These are phyloP conservation scores for Cranoglanis bouderius DNA, from an alignment of 2,113 vertebrate genomes.

Conservation along the genomic window DNA sequence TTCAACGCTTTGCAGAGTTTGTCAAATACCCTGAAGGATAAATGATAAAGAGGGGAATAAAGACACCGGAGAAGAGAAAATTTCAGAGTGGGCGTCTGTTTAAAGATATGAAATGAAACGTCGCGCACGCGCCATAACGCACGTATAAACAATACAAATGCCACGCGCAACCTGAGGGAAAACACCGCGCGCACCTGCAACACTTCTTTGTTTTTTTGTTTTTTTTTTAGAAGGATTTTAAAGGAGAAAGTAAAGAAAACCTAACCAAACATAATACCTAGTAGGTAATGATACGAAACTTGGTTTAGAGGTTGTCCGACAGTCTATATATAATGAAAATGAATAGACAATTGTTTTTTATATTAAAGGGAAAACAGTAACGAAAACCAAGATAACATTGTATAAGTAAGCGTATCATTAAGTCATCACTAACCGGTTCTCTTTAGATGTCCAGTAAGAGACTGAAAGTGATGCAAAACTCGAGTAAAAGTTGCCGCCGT, in stretches of 20 bases:
- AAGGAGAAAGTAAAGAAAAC: not conserved
- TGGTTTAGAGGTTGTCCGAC: not conserved
- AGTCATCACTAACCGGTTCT: conserved; percentile 39
- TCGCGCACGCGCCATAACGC: conserved; percentile 36
- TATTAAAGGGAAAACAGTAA: not conserved
- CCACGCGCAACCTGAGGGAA: not conserved
- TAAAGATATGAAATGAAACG: not conserved
- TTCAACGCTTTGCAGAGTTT: too few species aligned
- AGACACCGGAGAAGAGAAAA: not conserved
- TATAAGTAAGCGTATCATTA: not conserved
- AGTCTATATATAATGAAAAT: too few species aligned
- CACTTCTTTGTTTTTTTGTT: not conserved
- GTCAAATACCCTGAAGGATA: not conserved
- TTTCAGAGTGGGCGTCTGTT: not conserved
- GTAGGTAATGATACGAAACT: not conserved
- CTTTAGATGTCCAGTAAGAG: conserved; percentile 28
- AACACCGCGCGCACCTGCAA: too few species aligned
- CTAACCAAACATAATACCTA: not conserved
- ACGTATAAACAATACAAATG: not conserved
- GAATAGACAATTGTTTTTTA: too few species aligned
- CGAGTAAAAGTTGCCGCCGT: not conserved
- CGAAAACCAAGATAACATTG: not conserved
- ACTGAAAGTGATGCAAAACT: conserved; percentile 51
- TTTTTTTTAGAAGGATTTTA: not conserved
- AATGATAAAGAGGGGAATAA: not conserved